phyloP scores from a whole-genome alignment of 2,797 vertebrate genomes.

The Stomatorhinus walkeri region DNA sequence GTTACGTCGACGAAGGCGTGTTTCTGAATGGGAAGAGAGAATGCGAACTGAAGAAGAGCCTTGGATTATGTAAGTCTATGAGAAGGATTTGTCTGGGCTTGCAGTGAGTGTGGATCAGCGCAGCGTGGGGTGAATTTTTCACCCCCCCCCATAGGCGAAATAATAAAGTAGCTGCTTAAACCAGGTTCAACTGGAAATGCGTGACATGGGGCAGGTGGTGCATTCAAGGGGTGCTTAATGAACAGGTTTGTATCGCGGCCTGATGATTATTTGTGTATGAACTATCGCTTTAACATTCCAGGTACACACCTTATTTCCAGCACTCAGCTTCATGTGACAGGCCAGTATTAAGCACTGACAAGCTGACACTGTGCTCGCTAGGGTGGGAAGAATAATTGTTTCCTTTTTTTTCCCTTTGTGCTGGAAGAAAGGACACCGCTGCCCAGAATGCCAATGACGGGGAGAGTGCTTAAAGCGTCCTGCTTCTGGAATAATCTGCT shows the following conservation, averaged over 20 bases:
- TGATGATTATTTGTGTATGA: constrained; percentile 56
- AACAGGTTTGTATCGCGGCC: constrained; percentile 53
- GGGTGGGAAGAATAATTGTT: constrained; percentile 59
- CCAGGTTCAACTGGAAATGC: constrained; percentile 57
- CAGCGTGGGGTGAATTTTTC: constrained; percentile 64
- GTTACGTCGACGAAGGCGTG: neutral
- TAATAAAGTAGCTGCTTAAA: constrained; percentile 57
- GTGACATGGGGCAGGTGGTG: constrained; percentile 35
- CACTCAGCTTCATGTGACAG: constrained; percentile 48
- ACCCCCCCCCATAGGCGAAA: constrained; percentile 59
- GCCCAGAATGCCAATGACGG: constrained; percentile 35
- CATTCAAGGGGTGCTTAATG: constrained; percentile 63
- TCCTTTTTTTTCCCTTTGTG: constrained; percentile 36
- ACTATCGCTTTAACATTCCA: constrained; percentile 68
- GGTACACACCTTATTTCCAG: constrained; percentile 74
- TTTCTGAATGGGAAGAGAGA: neutral
- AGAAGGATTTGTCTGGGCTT: constrained; percentile 38
- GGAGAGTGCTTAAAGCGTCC: constrained; percentile 31
- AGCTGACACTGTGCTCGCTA: constrained; percentile 47
- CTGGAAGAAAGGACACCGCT: constrained; percentile 28
- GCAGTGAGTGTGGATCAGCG: constrained; percentile 52
- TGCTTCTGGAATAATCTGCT: neutral
- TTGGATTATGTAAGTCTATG: neutral
- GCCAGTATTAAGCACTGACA: constrained; percentile 45
- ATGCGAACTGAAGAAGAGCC: neutral